Evolutionary conservation across 2,888 invertebrate genomes (phyloP), one percentile per base, ranked within the genome.

Genomic region (Apodemia mormo): DNA sequence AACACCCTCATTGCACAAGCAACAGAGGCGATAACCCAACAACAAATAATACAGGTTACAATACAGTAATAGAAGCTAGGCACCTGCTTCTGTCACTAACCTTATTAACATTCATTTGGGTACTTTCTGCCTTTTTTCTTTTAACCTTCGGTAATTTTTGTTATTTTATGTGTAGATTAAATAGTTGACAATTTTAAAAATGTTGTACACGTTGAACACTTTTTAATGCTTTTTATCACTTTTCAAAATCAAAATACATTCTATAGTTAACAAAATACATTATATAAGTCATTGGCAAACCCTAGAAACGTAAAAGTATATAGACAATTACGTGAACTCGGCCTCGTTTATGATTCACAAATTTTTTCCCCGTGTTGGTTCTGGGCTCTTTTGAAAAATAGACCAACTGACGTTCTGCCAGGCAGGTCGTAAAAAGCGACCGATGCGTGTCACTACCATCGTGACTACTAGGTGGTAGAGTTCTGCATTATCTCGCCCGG

Each of bases 11-110:
- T 94, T 79, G 83, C 93, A 66, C 94, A 93, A 83, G 94, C 94
- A 78, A 94, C 92, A 83, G 94, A 94, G 85, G 93, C 93, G 83
- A 92, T 94, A 83, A 90, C 90, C 67, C 93, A 93, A 88, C 93
- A 94, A 82, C 93, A 94, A 85, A 92, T 92, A 69, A 93, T 93
- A 79, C 93, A 93, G 93, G 93, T 93, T 90, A 88, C 73, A 78
- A 72, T 69, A 68, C 67, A 58, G 30, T 10, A 29, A 29, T 58
- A 58, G 58, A 58, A 61, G 58, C 58, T 61, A 61, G 29, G 30
- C 12, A 30, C 12, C 33, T 30, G 58, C 58, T 61, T 61, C 58
- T 61, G 58, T 61, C 33, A 61, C 73, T 75, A 68, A 71, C 73
- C 70, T 69, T 61, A 71, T 72, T 74, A 72, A 74, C 71, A 67